A percentile compares a stretch with the other conserved stretches of the same genome.
Conservation (phyloP, 2,113 vertebrate species). For the Trogon melanurus region DNA sequence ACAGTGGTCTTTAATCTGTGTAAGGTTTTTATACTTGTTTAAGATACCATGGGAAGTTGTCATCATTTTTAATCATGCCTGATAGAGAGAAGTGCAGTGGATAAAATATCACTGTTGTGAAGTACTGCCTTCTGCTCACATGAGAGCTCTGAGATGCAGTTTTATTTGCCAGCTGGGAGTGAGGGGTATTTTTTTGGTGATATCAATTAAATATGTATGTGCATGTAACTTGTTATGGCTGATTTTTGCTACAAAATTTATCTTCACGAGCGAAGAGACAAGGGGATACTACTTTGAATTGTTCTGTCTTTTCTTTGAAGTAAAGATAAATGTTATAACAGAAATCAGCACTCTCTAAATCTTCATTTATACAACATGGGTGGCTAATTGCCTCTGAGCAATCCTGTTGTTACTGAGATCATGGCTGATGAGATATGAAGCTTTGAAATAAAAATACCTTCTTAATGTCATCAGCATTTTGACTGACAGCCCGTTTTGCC, state of each 20-base stretch:
- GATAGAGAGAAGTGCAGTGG: not conserved
- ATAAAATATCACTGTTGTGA: not conserved
- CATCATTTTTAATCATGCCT: conserved; percentile 5
- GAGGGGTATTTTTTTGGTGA: not conserved
- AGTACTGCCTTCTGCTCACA: conserved; percentile 4
- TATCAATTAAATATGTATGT: not conserved
- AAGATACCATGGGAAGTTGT: conserved; percentile 27
- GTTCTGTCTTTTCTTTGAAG: conserved; percentile 23
- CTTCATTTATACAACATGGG: conserved; percentile 1
- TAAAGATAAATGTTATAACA: not conserved
- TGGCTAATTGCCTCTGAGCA: conserved; percentile 57
- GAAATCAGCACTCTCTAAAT: not conserved
- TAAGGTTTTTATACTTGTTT: conserved; percentile 20
- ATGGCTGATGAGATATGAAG: not conserved
- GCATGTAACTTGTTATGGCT: not conserved
- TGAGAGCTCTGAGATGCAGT: not conserved
- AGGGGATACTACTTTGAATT: not conserved
- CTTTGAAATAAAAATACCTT: conserved; percentile 45
- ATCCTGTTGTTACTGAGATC: conserved; percentile 33
- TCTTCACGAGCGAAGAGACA: not conserved
- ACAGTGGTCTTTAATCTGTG: not conserved
- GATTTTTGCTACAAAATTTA: conserved; percentile 4
- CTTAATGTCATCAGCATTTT: conserved; percentile 21
- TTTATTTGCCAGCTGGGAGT: not conserved
- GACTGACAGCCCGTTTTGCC: conserved; percentile 36